phyloP scores from a whole-genome alignment of 2,888 invertebrate species.

The Dermolepida albohirtum region DNA sequence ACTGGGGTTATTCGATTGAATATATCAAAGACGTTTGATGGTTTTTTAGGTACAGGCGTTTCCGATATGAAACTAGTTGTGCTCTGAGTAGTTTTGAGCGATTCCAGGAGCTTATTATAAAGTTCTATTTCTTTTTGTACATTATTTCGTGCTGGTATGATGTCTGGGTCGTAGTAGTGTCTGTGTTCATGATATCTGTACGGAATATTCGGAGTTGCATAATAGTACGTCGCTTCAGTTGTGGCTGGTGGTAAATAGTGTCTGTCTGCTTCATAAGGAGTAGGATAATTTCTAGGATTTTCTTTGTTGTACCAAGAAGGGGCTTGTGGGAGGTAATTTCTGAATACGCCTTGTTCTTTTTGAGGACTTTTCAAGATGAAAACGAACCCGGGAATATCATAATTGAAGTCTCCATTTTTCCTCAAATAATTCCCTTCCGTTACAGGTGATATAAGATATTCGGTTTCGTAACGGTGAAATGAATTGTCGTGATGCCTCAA shows the following conservation, averaged over 20 bases:
- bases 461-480: slow-evolving; percentile 72
- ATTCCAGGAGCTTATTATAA: slow-evolving; percentile 56
- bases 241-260: slow-evolving; percentile 45
- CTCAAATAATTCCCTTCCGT: slow-evolving; percentile 59
- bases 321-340: slow-evolving; percentile 28
- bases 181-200: slow-evolving; percentile 30
- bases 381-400: slow-evolving; percentile 71
- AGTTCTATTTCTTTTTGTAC: slow-evolving; percentile 54
- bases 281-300: slow-evolving; percentile 20
- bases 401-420: slow-evolving; percentile 64
- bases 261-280: slow-evolving; percentile 25
- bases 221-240: slow-evolving; percentile 30
- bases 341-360: neutral
- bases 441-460: slow-evolving; percentile 74
- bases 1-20: slow-evolving; percentile 41
- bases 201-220: neutral
- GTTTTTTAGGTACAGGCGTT: neutral
- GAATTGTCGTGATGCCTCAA: slow-evolving; percentile 70
- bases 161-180: slow-evolving; percentile 27
- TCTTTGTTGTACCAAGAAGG: slow-evolving; percentile 38
- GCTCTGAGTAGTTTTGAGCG: slow-evolving; percentile 58
- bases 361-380: slow-evolving; percentile 68
- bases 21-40: neutral
- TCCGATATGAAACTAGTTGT: slow-evolving; percentile 65
- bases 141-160: slow-evolving; percentile 49